These are phyloP conservation scores for Dromas ardeola DNA, from an alignment of 2,113 vertebrate species.

Conservation along the genomic window DNA sequence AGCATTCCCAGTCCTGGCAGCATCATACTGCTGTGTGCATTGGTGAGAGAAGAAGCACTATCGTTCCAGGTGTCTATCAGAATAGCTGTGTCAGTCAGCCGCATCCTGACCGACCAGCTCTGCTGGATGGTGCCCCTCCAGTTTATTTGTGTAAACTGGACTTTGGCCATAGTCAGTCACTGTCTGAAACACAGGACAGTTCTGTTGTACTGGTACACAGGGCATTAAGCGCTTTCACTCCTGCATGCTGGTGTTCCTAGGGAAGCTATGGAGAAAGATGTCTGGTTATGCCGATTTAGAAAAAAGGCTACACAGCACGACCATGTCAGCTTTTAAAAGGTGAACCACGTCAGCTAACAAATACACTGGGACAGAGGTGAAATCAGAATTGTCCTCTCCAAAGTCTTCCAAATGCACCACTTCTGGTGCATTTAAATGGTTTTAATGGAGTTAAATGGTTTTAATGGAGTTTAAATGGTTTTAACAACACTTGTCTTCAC, in stretches of 20 bases:
- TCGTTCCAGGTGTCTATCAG: not conserved
- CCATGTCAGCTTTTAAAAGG: not conserved
- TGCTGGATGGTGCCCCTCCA: not conserved
- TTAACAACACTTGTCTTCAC: not conserved
- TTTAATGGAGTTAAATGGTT: not conserved
- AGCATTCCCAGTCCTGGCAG: not conserved
- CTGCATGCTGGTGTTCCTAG: not conserved
- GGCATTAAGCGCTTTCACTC: not conserved
- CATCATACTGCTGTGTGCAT: not conserved
- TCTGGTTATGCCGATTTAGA: not conserved
- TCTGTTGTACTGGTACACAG: not conserved
- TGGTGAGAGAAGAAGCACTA: not conserved
- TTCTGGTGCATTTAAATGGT: not conserved
- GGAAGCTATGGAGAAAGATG: not conserved
- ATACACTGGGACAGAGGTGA: not conserved
- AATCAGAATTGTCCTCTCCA: not conserved
- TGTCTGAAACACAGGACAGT: not conserved
- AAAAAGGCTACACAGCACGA: not conserved
- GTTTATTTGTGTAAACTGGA: accelerated
- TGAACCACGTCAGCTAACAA: not conserved
- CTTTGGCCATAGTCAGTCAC: not conserved
- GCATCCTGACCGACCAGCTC: not conserved
- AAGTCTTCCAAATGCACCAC: not conserved
- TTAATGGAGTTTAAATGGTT: not conserved
- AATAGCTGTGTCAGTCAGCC: accelerated